phyloP scores from a whole-genome alignment of 92 coral and sea anemone genomes.

The Epizoanthus illoricatus region DNA sequence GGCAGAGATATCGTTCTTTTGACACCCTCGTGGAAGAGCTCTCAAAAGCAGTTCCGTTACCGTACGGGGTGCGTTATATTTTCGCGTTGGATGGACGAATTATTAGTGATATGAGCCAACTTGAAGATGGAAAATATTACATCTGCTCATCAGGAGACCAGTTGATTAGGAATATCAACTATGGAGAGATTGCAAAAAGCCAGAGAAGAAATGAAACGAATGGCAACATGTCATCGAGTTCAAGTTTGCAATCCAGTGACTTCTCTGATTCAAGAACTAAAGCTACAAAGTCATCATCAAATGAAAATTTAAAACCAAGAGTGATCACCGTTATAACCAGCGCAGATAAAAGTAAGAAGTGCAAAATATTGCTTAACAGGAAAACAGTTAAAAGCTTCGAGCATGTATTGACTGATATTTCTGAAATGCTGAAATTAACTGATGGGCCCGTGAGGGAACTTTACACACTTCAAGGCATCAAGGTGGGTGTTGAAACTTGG shows the following conservation, averaged over 20 bases:
- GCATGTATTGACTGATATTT: slow-evolving; percentile 71
- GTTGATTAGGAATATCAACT: slow-evolving; percentile 61
- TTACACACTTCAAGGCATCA: slow-evolving; percentile 52
- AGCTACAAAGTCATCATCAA: slow-evolving; percentile 43
- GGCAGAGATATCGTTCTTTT: slow-evolving; percentile 74
- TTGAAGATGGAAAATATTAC: slow-evolving; percentile 70
- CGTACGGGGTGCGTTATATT: slow-evolving; percentile 80
- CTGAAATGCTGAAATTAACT: slow-evolving; percentile 70
- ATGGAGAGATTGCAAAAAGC: slow-evolving; percentile 42
- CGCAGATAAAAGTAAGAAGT: slow-evolving; percentile 57
- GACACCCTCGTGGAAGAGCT: slow-evolving; percentile 71
- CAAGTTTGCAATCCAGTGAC: slow-evolving; percentile 35
- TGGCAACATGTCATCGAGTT: slow-evolving; percentile 33
- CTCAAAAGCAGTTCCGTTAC: slow-evolving; percentile 73
- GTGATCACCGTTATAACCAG: slow-evolving; percentile 62
- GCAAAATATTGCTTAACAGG: slow-evolving; percentile 72
- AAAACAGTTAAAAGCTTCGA: slow-evolving; percentile 77
- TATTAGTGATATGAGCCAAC: slow-evolving; percentile 57
- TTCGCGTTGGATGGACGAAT: slow-evolving; percentile 63
- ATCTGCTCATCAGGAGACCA: slow-evolving; percentile 91
- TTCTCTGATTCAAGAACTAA: slow-evolving; percentile 53
- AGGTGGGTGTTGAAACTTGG: slow-evolving; percentile 42
- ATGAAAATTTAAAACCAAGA: slow-evolving; percentile 61
- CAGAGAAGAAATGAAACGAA: slow-evolving; percentile 31
- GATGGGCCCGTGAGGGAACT: slow-evolving; percentile 62